These are phyloP conservation scores for Drosophila longiperda DNA, from an alignment of 2,888 invertebrate genomes.

Conservation along the genomic window DNA sequence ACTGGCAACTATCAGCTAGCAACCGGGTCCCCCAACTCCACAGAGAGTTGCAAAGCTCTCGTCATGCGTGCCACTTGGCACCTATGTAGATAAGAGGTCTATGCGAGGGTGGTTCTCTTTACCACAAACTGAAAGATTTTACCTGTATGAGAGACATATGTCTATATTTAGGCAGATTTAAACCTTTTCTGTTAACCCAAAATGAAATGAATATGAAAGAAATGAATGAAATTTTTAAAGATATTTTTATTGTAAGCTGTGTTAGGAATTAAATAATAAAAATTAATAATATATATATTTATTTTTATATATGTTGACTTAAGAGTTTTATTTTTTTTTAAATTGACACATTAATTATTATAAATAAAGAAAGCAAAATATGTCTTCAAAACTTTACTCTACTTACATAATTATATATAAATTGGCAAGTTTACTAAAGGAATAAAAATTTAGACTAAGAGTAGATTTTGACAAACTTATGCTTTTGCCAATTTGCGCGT, in stretches of 20 bases:
- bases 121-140: background rate
- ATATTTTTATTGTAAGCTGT: background rate
- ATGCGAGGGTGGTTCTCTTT: constrained; percentile 32
- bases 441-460: background rate
- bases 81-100: constrained; percentile 62
- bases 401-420: background rate
- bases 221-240: too few species aligned
- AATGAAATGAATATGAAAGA: background rate
- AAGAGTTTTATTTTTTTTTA: background rate
- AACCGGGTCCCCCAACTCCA: constrained; percentile 15
- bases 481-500: background rate
- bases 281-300: too few species aligned
- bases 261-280: too few species aligned
- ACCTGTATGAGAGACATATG: background rate
- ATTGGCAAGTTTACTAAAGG: background rate
- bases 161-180: background rate
- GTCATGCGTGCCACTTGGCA: constrained; percentile 81
- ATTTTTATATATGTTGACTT: background rate
- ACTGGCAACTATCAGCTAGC: constrained; percentile 1
- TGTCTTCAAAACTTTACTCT: background rate
- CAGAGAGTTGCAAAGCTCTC: constrained; percentile 69
- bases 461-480: background rate
- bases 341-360: background rate
- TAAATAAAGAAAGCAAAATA: background rate
- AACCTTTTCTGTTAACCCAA: background rate